Conservation (phyloP, 2,113 vertebrate genomes). For the Laterallus jamaicensis region DNA sequence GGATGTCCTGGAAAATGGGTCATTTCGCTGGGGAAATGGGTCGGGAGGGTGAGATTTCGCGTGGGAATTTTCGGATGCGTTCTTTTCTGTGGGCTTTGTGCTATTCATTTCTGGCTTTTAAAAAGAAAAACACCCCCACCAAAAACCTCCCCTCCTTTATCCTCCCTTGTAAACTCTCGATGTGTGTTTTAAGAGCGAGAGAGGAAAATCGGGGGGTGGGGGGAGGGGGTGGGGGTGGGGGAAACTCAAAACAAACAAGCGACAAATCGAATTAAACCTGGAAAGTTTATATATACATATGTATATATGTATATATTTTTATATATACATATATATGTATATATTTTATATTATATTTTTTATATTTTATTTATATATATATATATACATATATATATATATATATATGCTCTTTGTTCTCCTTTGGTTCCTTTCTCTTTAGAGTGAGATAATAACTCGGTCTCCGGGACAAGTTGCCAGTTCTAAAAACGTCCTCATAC, state of each 20-base stretch:
- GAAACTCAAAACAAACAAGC: background rate
- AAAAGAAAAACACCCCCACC: background rate
- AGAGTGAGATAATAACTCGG: background rate
- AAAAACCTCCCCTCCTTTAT: fast-evolving
- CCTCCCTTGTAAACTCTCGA: background rate
- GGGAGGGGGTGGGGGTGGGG: too few species aligned
- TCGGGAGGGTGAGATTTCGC: background rate
- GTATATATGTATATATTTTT: too few species aligned
- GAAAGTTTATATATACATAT: background rate
- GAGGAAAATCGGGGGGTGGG: background rate
- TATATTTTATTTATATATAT: too few species aligned
- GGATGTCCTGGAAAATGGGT: background rate
- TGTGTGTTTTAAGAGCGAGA: background rate
- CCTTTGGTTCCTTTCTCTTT: background rate
- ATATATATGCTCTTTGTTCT: background rate
- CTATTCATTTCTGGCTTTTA: background rate
- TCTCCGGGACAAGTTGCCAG: background rate
- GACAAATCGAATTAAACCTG: background rate
- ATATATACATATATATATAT: background rate
- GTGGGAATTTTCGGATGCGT: background rate
- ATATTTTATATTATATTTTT: too few species aligned
- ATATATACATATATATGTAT: background rate
- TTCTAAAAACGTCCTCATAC: background rate
- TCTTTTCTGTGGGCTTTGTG: background rate
- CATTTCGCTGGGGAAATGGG: background rate